Evolutionary conservation across 2,888 invertebrate genomes (phyloP), one percentile per base, ranked within the genome.

Genomic region (Polietes domitor): DNA sequence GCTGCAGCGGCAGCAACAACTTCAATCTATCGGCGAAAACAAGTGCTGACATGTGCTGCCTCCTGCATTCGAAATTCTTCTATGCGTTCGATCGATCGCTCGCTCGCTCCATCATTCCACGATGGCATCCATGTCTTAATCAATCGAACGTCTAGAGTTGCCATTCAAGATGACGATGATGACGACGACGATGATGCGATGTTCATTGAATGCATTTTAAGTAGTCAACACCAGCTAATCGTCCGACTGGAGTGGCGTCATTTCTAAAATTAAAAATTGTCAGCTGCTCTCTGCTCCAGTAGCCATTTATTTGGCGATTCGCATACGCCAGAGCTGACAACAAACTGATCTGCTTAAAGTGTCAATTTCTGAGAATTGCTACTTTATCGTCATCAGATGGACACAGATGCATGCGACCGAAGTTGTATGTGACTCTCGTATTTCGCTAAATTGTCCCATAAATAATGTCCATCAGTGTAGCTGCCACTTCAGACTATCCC

Each of bases 1-100:
- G 21, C 41, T 70, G 41, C 71, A 58, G 28, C 58, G 43, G n/a
- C 55, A 61, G 1, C 28, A 77, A 77, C 37, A 50, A 21, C 17
- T 50, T 12, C 9, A 55, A 73, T 41, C 24, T 70, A 76, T 72
- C 68, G 76, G 76, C 28, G 61, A 80, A 73, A 78, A 77, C 81
- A 84, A 81, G 72, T 81, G 78, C 26, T 65, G 61, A 47, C 68
- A 50, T 78, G 41, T 24, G 10, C 10, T n/a, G 41, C 47, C 21
- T 79, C 37, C 63, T 61, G 21, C 28, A 79, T 50, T 77, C 55
- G 58, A 68, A 65, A 50, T 41, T 10, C 41, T 65, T 19, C 65
- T n/a, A 24, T 24, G 6, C 43, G 24, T 43, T 12, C 24, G 43
- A 10, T 37, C 15, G 61, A 15, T 15, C 28, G 28, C 6, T 28